A percentile compares a stretch with the other conserved stretches of the same genome.
Evolutionary conservation across 1,140 invertebrate genomes (phyloP).

Genomic region (Formica selysi): DNA sequence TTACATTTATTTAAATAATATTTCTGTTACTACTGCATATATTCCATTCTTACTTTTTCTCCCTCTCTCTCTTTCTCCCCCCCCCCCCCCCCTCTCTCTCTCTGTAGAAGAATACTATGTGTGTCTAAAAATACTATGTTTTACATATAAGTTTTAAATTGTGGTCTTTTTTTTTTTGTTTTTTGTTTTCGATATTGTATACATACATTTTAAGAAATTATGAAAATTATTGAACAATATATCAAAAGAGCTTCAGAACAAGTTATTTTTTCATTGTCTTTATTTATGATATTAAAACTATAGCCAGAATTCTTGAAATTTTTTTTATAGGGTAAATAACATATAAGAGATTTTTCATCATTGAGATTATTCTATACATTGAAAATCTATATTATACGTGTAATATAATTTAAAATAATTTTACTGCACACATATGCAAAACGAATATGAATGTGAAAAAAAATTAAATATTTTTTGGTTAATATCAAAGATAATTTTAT

Average conservation of each 20-base stretch:
- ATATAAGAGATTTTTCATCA: not conserved
- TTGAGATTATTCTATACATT: too few species aligned
- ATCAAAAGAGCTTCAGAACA: slow-evolving; percentile 15
- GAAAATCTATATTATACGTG: too few species aligned
- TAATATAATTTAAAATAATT: not conserved
- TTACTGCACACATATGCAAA: not conserved
- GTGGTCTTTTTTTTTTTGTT: not conserved
- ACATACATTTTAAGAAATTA: not conserved
- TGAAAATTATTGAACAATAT: slow-evolving; percentile 42
- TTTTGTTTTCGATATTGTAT: not conserved
- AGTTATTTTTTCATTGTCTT: slow-evolving; percentile 41
- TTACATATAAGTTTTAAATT: too few species aligned
- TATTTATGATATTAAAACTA: slow-evolving; percentile 31
- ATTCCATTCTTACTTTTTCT: slow-evolving; percentile 17
- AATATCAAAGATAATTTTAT: slow-evolving; percentile 21
- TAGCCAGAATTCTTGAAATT: slow-evolving; percentile 72
- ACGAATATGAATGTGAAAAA: not conserved
- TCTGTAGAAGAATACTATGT: not conserved
- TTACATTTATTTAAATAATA: slow-evolving; percentile 33
- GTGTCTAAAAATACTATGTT: too few species aligned
- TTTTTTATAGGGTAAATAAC: slow-evolving; percentile 3
- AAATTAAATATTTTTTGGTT: not conserved
- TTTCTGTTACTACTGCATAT: slow-evolving; percentile 21
- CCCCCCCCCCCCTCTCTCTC: not conserved
- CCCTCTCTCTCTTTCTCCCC: too few species aligned